These are phyloP conservation scores for Lypha dubia DNA, from an alignment of 2,888 invertebrate species.

Conservation along the genomic window DNA sequence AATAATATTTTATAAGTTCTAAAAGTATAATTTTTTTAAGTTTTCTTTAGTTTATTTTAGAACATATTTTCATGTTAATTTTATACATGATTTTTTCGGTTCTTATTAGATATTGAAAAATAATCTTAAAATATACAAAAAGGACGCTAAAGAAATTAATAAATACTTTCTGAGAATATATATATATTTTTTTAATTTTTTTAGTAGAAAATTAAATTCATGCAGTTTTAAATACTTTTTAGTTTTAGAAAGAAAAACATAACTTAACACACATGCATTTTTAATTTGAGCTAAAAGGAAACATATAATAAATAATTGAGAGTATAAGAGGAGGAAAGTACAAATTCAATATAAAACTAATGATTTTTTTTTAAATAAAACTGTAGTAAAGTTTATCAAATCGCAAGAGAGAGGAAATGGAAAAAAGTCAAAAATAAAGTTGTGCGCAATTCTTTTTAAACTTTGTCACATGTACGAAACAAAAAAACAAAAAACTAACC, in stretches of 20 bases:
- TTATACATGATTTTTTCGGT: too few species aligned
- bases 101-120: too few species aligned
- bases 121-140: too few species aligned
- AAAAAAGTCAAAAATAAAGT: conserved; percentile 58
- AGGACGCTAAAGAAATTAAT: too few species aligned
- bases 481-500: conserved; percentile 82
- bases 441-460: conserved; percentile 50
- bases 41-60: too few species aligned
- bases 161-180: too few species aligned
- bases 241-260: too few species aligned
- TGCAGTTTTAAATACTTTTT: not conserved
- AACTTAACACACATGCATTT: conserved; percentile 1
- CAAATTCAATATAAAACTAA: not conserved
- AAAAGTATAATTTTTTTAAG: too few species aligned
- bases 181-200: too few species aligned
- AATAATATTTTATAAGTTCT: too few species aligned
- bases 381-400: not conserved
- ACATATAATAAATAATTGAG: not conserved
- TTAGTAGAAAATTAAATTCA: not conserved
- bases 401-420: conserved; percentile 13
- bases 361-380: not conserved
- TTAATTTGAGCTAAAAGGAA: not conserved
- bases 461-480: conserved; percentile 68
- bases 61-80: too few species aligned
- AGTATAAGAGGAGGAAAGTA: not conserved